Evolutionary conservation across 2,888 invertebrate species (phyloP), one percentile per base, ranked within the genome.

Genomic region (Pollenia griseotomentosa): DNA sequence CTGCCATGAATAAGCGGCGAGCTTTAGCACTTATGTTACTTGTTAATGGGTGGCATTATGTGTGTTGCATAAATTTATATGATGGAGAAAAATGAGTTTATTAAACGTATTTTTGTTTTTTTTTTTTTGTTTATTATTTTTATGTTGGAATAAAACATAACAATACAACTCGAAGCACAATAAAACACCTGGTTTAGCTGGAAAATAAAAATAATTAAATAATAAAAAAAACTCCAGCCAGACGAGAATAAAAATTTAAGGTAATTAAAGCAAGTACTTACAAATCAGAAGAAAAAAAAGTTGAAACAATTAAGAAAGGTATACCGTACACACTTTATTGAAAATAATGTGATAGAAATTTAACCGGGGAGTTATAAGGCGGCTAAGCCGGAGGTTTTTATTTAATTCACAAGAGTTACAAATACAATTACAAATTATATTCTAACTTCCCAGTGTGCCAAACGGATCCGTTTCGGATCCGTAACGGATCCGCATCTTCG

Each of bases 21-120:
- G 65, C 53, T 79, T 79, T n/a, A 74, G 79, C 84, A 79, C 79
- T 79, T 79, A 16, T 78, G 59, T 53, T 74, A 46, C 53, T 84
- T 74, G 46, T 65, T 63, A 83, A 83, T 73, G 71, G 65, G 46
- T 78, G 57, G 42, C 33, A 73, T 23, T 55, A 73, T 73, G 68
- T 73, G 53, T 79, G 73, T 51, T 61, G 65, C 33, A 59, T 59
- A 61, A 75, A 66, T 74, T 57, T 42, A 8, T 51, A 63, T 66
- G 10, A 44, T 65, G 44, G 10, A 12, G 23, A 74, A 55, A 48
- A 80, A 63, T 44, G 16, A 11, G 16, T 68, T n/a, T 19, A 71
- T 44, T 44, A 71, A 71, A 71, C 71, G 16, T 48, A 61, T 40
- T 16, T 74, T 74, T n/a, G n/a, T 73, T 46, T 59, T 51, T 23